Conservation (phyloP, 1,140 invertebrate species). For the Diorhabda sublineata region DNA sequence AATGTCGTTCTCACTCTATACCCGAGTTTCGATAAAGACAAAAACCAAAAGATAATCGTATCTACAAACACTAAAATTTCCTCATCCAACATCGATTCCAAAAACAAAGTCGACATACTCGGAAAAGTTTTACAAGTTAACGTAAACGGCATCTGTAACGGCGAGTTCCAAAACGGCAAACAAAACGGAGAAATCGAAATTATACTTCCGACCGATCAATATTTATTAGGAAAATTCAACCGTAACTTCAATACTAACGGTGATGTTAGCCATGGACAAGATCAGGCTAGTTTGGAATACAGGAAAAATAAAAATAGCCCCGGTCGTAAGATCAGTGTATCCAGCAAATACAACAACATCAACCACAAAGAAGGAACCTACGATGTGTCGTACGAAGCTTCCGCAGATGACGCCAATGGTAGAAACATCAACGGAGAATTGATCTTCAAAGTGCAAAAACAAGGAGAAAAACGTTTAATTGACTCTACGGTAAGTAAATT, state of each 20-base stretch:
- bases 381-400: constrained; percentile 42
- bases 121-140: constrained; percentile 56
- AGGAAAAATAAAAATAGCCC: constrained; percentile 52
- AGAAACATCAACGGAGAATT: constrained; percentile 47
- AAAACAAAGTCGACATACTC: constrained; percentile 57
- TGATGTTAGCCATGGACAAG: constrained; percentile 47
- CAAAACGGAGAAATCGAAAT: constrained; percentile 50
- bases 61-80: constrained; percentile 58
- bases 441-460: constrained; percentile 42
- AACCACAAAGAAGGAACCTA: constrained; percentile 48
- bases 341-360: constrained; percentile 42
- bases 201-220: constrained; percentile 55
- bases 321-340: constrained; percentile 46
- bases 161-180: constrained; percentile 46
- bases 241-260: constrained; percentile 43
- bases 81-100: constrained; percentile 58
- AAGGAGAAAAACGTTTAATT: constrained; percentile 44
- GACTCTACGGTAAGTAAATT: constrained; percentile 43
- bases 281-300: constrained; percentile 50
- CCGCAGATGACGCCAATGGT: constrained; percentile 42
- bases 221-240: constrained; percentile 50
- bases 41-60: constrained; percentile 59
- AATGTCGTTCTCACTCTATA: constrained; percentile 57
- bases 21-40: constrained; percentile 66
- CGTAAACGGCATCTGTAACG: constrained; percentile 49